phyloP scores from a whole-genome alignment of 2,888 invertebrate genomes.

The Piscicola geometra region DNA sequence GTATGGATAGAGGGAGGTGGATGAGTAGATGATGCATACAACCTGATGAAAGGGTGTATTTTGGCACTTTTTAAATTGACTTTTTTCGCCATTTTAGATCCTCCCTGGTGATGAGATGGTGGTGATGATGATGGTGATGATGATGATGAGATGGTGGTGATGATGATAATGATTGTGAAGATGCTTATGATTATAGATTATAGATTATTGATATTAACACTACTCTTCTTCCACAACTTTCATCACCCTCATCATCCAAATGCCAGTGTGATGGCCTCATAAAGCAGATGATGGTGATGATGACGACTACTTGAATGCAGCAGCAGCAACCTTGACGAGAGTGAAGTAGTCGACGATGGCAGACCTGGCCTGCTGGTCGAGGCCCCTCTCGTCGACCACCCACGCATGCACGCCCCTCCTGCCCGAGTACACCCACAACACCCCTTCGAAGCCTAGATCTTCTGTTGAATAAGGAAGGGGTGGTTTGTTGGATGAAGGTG shows the following conservation, averaged over 20 bases:
- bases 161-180: constrained; percentile 5
- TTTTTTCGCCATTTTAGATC: not conserved
- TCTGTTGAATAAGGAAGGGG: constrained; percentile 61
- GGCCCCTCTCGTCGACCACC: constrained; percentile 79
- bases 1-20: too few species aligned
- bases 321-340: constrained; percentile 55
- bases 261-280: not conserved
- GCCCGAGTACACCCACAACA: constrained; percentile 97
- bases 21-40: too few species aligned
- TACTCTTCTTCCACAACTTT: too few species aligned
- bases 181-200: not conserved
- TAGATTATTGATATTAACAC: too few species aligned
- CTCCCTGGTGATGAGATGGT: not conserved
- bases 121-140: constrained; percentile 14
- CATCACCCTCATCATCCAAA: not conserved
- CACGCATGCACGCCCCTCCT: constrained; percentile 97
- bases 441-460: constrained; percentile 88
- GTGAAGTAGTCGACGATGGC: constrained; percentile 85
- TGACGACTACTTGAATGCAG: too few species aligned
- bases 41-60: constrained; percentile 1
- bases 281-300: too few species aligned
- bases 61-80: not conserved
- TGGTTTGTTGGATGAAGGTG: too few species aligned
- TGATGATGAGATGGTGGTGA: constrained; percentile 7
- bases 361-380: constrained; percentile 69